phyloP scores from a whole-genome alignment of 2,113 vertebrate genomes.

The Ceuthmochares aereus region DNA sequence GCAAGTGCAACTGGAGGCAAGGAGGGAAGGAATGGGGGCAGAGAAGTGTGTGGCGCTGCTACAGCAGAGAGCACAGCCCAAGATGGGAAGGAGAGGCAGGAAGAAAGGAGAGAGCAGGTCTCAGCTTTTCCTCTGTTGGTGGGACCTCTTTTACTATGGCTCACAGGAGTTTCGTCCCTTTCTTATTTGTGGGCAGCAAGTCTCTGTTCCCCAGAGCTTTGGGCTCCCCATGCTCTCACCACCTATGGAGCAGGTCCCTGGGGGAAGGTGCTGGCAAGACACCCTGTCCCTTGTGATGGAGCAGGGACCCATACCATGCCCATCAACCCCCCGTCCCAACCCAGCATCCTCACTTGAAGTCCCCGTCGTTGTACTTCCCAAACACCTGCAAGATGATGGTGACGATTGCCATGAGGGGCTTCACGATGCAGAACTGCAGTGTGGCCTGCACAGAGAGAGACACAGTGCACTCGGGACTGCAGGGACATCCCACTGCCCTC shows the following conservation, averaged over 20 bases:
- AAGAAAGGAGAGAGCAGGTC: background rate
- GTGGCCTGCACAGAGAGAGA: conserved; percentile 84
- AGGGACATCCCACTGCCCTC: background rate
- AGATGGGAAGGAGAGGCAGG: background rate
- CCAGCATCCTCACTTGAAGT: conserved; percentile 89
- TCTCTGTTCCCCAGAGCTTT: accelerated
- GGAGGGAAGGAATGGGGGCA: background rate
- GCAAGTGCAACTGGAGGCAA: background rate
- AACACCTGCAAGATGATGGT: conserved; percentile 94
- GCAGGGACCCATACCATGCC: background rate
- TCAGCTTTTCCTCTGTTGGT: background rate
- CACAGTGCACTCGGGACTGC: accelerated
- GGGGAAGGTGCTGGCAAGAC: background rate
- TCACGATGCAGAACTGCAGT: conserved; percentile 96
- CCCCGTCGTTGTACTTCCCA: conserved; percentile 94
- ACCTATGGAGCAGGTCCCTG: background rate
- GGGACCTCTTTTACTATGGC: background rate
- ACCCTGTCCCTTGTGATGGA: background rate
- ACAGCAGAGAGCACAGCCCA: background rate
- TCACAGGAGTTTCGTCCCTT: background rate
- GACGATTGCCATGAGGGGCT: conserved; percentile 91
- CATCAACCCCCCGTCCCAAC: background rate
- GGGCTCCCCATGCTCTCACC: background rate
- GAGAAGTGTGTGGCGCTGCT: background rate
- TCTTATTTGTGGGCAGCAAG: background rate